Evolutionary conservation across 1,140 invertebrate genomes (phyloP).

Genomic region (Halesus radiatus): DNA sequence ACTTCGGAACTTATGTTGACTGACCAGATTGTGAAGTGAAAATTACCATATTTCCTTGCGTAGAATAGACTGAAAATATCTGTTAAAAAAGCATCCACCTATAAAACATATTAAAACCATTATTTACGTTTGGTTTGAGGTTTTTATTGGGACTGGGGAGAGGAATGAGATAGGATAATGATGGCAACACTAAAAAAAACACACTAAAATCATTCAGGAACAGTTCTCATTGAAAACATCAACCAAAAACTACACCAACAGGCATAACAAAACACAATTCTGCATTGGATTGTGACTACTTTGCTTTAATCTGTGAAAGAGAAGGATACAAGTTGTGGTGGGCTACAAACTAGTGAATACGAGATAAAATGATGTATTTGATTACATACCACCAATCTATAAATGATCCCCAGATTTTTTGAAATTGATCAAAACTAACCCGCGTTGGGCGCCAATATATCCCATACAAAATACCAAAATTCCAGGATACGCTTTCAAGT

Average conservation of each 20-base stretch:
- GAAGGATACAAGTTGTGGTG: not conserved
- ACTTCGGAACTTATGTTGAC: no score
- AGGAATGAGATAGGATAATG: not conserved
- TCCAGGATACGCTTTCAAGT: no score
- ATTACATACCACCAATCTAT: no score
- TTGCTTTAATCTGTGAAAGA: not conserved
- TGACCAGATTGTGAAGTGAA: no score
- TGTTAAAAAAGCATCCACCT: no score
- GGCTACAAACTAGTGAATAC: not conserved
- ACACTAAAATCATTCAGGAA: slow-evolving; percentile 7
- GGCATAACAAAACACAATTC: not conserved
- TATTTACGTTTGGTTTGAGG: no score
- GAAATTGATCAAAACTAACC: not conserved
- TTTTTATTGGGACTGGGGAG: not conserved
- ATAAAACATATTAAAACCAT: no score
- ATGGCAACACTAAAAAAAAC: not conserved
- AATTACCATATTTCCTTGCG: no score
- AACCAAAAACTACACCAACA: slow-evolving; percentile 4
- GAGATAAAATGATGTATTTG: no score
- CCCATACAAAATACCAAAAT: no score
- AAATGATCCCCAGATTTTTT: not conserved
- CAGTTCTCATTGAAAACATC: not conserved
- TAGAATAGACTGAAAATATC: no score
- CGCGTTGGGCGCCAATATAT: no score
- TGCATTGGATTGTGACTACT: not conserved